Evolutionary conservation across 2,113 vertebrate genomes (phyloP), one percentile per base, ranked within the genome.

Genomic region (Myrmophylax atrothorax): DNA sequence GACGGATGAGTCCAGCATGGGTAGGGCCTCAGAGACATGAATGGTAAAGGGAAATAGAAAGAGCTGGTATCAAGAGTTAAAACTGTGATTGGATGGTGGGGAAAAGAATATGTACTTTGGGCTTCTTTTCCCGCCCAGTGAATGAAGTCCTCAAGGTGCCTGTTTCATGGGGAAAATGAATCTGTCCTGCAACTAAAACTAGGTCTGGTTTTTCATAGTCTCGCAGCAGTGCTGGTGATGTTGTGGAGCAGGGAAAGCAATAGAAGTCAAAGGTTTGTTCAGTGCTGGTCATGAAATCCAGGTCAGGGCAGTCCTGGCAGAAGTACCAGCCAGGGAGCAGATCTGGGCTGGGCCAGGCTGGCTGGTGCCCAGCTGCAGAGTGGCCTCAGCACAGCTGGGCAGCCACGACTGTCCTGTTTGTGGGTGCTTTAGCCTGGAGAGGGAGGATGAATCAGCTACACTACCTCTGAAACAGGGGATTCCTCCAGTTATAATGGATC

Each of bases 1-100:
- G 96, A 98, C 98, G 0, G 99, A 99, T 56, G 99, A 99, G 92
- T 99, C 98, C 98, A 99, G 99, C 97, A 98, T 99, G 97, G 99
- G 99, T 97, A 99, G 86, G 98, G 95, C 44, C 18, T 79, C 60
- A 47, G 42, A 33, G 52, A 29, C 52, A 49, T 70, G 35, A 44
- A 29, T 46, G 52, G 33, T 24, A 14, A 60, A 50, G 38, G 47
- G 49, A 70, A 62, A 26, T 9, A 50, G 50, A 44, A 93, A 31
- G 24, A 93, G 8, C 23, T 62, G 50, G 20, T 49, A 35, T 40
- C 14, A 3, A 13, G 20, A 85, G 12, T 58, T 87, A 28, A 85
- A 68, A 20, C 7, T 59, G 33, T 49, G 40, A 10, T 53, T 59
- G 58, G 53, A 17, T 13, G 29, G 10, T 14, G 24, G 33, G 66